A percentile compares a stretch with the other conserved stretches of the same genome.
Evolutionary conservation across 2,797 vertebrate genomes (phyloP).

Genomic region (Melanotaenia boesemani): DNA sequence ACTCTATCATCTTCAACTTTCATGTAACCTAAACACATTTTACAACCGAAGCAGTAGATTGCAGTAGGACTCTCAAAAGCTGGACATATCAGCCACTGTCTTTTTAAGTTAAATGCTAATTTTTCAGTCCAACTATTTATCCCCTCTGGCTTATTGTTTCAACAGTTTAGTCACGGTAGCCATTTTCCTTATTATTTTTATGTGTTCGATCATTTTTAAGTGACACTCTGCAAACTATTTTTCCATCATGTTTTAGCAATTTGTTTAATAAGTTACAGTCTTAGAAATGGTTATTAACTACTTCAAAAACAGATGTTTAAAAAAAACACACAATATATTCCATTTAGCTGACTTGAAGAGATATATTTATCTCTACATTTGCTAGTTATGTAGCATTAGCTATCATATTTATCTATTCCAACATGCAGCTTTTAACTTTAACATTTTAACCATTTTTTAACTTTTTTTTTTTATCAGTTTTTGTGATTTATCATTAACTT

Average conservation of each 20-base stretch:
- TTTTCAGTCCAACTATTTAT: neutral
- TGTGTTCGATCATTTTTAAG: neutral
- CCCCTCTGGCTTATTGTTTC: too few species aligned
- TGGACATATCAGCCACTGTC: neutral
- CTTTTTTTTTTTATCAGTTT: neutral
- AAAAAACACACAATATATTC: neutral
- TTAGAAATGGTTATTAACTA: too few species aligned
- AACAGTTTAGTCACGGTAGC: neutral
- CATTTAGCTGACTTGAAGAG: neutral
- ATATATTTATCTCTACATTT: neutral
- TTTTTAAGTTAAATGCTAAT: too few species aligned
- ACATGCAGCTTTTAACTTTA: neutral
- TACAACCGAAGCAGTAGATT: too few species aligned
- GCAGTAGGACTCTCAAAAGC: neutral
- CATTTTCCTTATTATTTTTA: too few species aligned
- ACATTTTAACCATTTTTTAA: too few species aligned
- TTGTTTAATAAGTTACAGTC: neutral
- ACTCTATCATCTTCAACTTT: neutral
- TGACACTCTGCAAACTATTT: neutral
- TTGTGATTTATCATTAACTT: neutral
- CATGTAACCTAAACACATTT: neutral
- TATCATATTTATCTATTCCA: neutral
- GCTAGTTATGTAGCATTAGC: neutral
- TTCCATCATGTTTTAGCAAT: neutral
- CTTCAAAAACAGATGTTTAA: neutral